Base-by-base conservation (phyloP, 2,797 vertebrate genomes). In the Takifugu rubripes region DNA sequence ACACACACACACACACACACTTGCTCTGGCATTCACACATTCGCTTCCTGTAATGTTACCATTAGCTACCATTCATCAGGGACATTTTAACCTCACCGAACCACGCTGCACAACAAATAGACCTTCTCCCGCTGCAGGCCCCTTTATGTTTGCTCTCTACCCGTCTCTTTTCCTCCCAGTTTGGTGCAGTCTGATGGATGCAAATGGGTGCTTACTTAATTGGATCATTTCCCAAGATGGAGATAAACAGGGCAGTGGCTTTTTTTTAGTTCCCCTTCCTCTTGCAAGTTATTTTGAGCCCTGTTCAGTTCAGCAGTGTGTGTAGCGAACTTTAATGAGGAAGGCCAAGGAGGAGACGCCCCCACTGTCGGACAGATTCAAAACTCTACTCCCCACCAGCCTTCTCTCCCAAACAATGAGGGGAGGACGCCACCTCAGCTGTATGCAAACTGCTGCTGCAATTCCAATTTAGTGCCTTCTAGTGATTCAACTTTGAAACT, bases 151-250 rank as follows among this genome's bases (percentile, higher is more conserved):
- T 91, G 84, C 85, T 83, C 74, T 59, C 72, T 91, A 88, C 31
- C 2, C 86, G 84, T 91, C 86, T 85, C 82, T 81, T 81, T 81
- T 85, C 68, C 70, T 78, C 71, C 74, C 76, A 81, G 79, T 83
- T 83, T 79, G 77, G 74, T 81, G 49, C 72, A 62, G 88, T 88
- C 89, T 93, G 94, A 93, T 91, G 91, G 93, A 95, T 94, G 93
- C 93, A 95, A 95, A 95, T 92, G 93, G 89, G 90, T 93, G 93
- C 91, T 94, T 94, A 93, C 93, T 94, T 94, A 95, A 96, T 95
- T 94, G 94, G 94, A 95, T 94, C 93, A 92, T 90, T 90, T 94
- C 94, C 94, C 93, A 91, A 92, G 94, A 95, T 94, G 92, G 92
- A 94, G 94, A 94, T 94, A 95, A 95, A 94, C 90, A 85, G 85